phyloP scores from a whole-genome alignment of 1,140 invertebrate species.

The Sarcophaga bullata region DNA sequence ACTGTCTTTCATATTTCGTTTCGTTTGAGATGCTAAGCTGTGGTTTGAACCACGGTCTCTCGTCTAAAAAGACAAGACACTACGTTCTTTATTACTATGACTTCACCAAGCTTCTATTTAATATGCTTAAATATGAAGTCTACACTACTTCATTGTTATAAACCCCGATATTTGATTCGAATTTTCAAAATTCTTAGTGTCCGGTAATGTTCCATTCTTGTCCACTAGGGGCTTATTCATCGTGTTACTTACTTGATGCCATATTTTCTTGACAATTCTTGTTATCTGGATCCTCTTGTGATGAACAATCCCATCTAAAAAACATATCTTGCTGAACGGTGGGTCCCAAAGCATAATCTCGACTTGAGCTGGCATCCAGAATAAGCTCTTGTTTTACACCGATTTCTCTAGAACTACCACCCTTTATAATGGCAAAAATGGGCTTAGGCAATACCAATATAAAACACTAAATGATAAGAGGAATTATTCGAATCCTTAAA shows the following conservation, averaged over 20 bases:
- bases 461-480: constrained; percentile 42
- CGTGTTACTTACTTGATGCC: constrained; percentile 33
- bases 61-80: too few species aligned
- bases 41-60: too few species aligned
- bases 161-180: too few species aligned
- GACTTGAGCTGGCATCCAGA: constrained; percentile 41
- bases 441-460: constrained; percentile 41
- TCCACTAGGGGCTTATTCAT: too few species aligned
- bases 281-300: constrained; percentile 13
- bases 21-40: too few species aligned
- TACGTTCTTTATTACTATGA: too few species aligned
- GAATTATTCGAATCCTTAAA: not conserved
- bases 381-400: constrained; percentile 1
- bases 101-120: too few species aligned
- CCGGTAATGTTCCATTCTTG: too few species aligned
- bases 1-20: too few species aligned
- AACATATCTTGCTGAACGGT: constrained; percentile 5
- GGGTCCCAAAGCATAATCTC: constrained; percentile 41
- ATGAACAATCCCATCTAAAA: constrained; percentile 40
- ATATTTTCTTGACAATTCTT: constrained; percentile 28
- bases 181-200: too few species aligned
- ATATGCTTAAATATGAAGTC: too few species aligned
- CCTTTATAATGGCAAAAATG: constrained; percentile 26
- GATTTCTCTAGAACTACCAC: constrained; percentile 39
- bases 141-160: too few species aligned